Percentiles rank a stretch among this genome's conserved stretches.
Conservation (phyloP, 1,140 invertebrate genomes). For the Pentalonia nigronervosa region DNA sequence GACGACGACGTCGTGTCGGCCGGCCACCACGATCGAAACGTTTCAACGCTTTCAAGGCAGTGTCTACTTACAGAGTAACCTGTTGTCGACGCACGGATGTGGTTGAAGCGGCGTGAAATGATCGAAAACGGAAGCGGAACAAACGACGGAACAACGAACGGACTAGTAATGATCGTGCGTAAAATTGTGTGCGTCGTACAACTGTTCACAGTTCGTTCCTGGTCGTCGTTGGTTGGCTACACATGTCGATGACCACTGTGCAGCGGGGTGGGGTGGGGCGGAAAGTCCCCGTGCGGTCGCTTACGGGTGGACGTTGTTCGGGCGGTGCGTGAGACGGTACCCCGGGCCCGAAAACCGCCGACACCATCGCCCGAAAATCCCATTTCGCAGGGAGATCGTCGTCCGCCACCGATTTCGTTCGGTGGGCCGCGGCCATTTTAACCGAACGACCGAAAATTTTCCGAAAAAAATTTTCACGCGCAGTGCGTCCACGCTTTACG, state of each 20-base stretch:
- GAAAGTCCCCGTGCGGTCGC: no score
- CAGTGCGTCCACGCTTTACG: background rate
- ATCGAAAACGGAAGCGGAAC: background rate
- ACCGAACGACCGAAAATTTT: background rate
- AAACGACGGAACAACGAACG: background rate
- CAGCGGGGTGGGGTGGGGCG: background rate
- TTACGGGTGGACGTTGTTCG: background rate
- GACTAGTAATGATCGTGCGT: conserved; percentile 38
- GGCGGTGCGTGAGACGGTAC: background rate
- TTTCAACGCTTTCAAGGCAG: background rate
- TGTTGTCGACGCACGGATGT: conserved; percentile 46
- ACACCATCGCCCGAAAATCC: background rate
- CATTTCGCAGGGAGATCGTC: background rate
- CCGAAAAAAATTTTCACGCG: background rate
- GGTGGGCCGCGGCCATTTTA: background rate
- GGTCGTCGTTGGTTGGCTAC: conserved; percentile 53
- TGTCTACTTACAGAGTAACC: conserved; percentile 45
- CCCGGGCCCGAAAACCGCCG: background rate
- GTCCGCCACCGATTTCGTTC: no score
- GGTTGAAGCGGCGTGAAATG: conserved; percentile 8
- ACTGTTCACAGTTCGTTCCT: background rate
- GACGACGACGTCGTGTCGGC: background rate
- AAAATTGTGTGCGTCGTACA: conserved; percentile 44
- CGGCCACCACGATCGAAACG: background rate
- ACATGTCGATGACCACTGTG: background rate